phyloP scores from a whole-genome alignment of 2,113 vertebrate species.

The Trematomus loennbergii region DNA sequence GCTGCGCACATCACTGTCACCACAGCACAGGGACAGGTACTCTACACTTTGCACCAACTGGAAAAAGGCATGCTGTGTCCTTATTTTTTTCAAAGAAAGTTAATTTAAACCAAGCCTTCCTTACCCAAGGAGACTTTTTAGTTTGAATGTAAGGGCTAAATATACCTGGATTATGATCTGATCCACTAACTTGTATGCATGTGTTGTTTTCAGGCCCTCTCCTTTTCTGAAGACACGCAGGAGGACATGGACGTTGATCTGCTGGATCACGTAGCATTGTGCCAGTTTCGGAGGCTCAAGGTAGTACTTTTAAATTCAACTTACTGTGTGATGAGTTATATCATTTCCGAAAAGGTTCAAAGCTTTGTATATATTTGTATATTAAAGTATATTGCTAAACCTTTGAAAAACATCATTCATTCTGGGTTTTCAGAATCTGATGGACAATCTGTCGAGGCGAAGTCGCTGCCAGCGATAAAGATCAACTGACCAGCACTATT shows the following conservation, averaged over 20 bases:
- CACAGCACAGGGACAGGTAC: conserved; percentile 72
- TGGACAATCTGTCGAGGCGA: conserved; percentile 57
- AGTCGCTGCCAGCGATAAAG: conserved; percentile 42
- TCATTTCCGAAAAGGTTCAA: too few relatives aligned
- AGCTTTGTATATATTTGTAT: too few relatives aligned
- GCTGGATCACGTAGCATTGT: conserved; percentile 72
- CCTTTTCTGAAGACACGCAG: conserved; percentile 74
- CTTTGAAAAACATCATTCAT: neutral
- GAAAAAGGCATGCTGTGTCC: neutral
- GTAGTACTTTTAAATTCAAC: conserved; percentile 30
- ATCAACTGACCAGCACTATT: too few relatives aligned
- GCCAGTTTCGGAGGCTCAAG: conserved; percentile 68
- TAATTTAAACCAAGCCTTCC: too few relatives aligned
- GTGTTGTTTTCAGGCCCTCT: conserved; percentile 39
- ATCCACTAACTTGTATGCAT: neutral
- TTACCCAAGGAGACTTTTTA: too few relatives aligned
- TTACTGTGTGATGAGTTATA: too few relatives aligned
- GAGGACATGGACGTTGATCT: conserved; percentile 66
- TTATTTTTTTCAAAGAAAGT: neutral
- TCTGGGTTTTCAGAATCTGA: conserved; percentile 60
- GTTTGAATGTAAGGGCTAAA: too few relatives aligned
- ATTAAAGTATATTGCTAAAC: neutral
- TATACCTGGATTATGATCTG: neutral
- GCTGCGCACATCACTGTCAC: conserved; percentile 73
- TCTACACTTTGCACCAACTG: neutral